Base-by-base conservation (phyloP, 2,113 vertebrate genomes). In the Megaceryle maxima region DNA sequence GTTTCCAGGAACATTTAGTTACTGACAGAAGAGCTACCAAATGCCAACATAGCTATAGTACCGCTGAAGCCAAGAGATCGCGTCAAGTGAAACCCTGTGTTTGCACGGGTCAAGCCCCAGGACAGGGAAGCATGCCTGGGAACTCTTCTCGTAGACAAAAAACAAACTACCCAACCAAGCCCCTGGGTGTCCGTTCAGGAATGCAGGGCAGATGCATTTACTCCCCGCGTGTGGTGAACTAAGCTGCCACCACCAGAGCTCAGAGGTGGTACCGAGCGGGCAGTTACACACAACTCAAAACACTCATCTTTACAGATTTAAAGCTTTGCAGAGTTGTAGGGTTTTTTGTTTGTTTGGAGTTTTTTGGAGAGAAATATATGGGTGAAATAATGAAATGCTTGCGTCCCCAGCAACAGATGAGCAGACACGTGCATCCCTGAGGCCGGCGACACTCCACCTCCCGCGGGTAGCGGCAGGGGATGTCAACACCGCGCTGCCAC, bases 161-260 rank as follows among this genome's bases (percentile, higher is more conserved):
- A 20, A 0, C 4, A 2, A 68, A 16, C 28, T 8, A 31, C 33
- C 6, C 39, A 44, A 2, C 1, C 39, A 41, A 2, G 1, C 7
- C 13, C 6, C 13, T 5, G 20, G 1, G 5, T 11, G 29, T 20
- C 39, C 21, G 3, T 14, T 19, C 13, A 19, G 28, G 25, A 14
- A 28, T 4, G 41, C 44, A 19, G 22, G 33, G 55, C 39, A 44
- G 28, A 7, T 3, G 11, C 5, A 29, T 26, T 29, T 12, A 19
- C 31, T 11, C 15, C 11, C 10, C 2, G 1, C 22, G 51, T 0
- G 5, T 5, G 2, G n/a, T 2, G 19, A 35, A 39, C 22, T 3
- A 4, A 18, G 62, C 31, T 75, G 67, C 62, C 33, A 10, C 8
- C 39, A 10, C 51, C 53, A 53, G 19, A 8, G 13, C 16, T 60